A percentile compares a stretch with the other conserved stretches of the same genome.
Conservation (phyloP, 2,113 vertebrate species). For the Morone saxatilis region DNA sequence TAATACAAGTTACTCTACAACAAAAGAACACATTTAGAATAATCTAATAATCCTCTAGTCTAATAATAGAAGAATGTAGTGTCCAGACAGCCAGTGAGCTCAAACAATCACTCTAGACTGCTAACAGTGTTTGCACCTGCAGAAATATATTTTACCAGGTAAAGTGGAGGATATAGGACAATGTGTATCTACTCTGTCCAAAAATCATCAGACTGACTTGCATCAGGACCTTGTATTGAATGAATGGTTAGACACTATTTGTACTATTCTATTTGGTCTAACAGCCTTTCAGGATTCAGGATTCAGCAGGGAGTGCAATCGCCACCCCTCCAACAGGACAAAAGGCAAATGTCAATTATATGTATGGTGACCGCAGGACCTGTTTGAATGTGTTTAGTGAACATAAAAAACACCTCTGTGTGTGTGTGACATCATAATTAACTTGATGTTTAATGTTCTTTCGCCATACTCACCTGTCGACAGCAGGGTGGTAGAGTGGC, state of each 20-base stretch:
- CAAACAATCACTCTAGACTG: background rate
- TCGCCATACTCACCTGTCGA: slow-evolving; percentile 89
- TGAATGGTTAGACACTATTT: background rate
- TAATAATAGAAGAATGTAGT: slow-evolving; percentile 17
- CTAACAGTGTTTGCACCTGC: background rate
- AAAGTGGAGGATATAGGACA: background rate
- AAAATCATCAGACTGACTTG: background rate
- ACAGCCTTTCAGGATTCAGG: slow-evolving; percentile 12
- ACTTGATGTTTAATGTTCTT: background rate
- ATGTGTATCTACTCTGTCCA: background rate
- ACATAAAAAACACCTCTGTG: background rate
- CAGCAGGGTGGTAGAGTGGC: slow-evolving; percentile 91
- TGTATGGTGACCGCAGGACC: background rate
- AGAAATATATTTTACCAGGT: background rate
- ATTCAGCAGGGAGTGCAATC: slow-evolving; percentile 6
- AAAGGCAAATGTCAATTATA: background rate
- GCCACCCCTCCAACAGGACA: slow-evolving; percentile 17
- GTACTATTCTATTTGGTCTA: background rate
- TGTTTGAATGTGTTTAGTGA: background rate
- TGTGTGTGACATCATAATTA: background rate
- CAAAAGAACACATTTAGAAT: slow-evolving; percentile 20
- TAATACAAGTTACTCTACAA: slow-evolving; percentile 1
- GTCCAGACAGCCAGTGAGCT: background rate
- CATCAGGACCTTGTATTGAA: background rate
- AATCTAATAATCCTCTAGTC: slow-evolving; percentile 40